These are phyloP conservation scores for Muricea muricata DNA, from an alignment of 92 coral and sea anemone genomes.

Conservation along the genomic window DNA sequence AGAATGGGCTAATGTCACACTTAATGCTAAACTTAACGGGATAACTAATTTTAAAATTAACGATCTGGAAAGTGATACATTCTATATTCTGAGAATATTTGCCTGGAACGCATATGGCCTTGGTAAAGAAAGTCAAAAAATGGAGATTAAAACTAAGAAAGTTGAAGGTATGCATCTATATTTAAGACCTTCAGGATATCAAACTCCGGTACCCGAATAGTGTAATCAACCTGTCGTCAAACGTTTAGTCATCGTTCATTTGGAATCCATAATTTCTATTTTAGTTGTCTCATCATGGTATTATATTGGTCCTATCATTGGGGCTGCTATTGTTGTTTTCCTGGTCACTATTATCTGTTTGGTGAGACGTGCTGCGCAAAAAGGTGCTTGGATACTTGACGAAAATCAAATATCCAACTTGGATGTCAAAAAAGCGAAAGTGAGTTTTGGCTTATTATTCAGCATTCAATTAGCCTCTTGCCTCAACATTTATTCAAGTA, in stretches of 20 bases:
- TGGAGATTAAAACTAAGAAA: too few species aligned
- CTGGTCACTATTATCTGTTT: background rate
- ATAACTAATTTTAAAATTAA: conserved; percentile 55
- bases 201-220: too few species aligned
- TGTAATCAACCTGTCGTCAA: too few species aligned
- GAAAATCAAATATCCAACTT: background rate
- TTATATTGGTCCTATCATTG: conserved; percentile 33
- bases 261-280: background rate
- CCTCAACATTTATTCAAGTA: too few species aligned
- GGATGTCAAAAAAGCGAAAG: background rate
- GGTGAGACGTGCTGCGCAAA: background rate
- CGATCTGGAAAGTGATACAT: too few species aligned
- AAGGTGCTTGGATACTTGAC: background rate
- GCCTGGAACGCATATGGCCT: background rate
- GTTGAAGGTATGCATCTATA: background rate
- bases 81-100: too few species aligned
- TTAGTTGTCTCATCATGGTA: conserved; percentile 31
- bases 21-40: conserved; percentile 21
- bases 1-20: conserved; percentile 3
- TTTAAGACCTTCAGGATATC: too few species aligned
- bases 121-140: background rate
- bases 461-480: too few species aligned
- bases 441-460: too few species aligned
- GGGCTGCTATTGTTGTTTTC: background rate
- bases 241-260: too few species aligned